These are phyloP conservation scores for Zaprionus lachaisei DNA, from an alignment of 1,140 invertebrate genomes.

Conservation along the genomic window DNA sequence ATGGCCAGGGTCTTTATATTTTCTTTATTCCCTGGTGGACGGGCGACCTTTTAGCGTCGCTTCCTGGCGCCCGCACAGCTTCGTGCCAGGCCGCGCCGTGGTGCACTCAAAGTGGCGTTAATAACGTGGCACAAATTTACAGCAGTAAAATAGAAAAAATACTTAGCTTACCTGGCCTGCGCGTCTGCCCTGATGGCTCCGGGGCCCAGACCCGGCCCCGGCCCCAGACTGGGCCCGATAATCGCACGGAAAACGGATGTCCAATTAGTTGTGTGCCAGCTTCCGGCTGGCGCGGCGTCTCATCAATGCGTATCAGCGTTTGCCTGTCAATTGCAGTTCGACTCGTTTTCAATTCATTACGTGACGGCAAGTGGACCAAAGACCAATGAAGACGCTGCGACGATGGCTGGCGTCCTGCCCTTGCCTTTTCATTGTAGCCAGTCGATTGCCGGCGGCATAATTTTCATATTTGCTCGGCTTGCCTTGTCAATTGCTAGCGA, in stretches of 20 bases:
- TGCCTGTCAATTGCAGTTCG: slow-evolving; percentile 60
- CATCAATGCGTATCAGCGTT: slow-evolving; percentile 53
- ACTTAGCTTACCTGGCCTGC: slow-evolving; percentile 45
- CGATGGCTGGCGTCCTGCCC: neutral
- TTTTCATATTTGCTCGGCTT: slow-evolving; percentile 62
- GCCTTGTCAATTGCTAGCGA: slow-evolving; percentile 58
- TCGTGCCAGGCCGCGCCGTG: slow-evolving; percentile 18
- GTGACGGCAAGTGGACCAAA: slow-evolving; percentile 31
- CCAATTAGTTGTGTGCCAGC: slow-evolving; percentile 80
- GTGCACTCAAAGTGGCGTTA: slow-evolving; percentile 74
- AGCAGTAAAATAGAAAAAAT: slow-evolving; percentile 49
- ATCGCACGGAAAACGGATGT: slow-evolving; percentile 79
- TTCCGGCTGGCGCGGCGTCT: slow-evolving; percentile 62
- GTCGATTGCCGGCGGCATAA: slow-evolving; percentile 63
- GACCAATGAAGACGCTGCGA: neutral
- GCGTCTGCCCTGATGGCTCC: neutral
- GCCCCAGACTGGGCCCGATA: slow-evolving; percentile 46
- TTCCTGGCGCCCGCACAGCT: slow-evolving; percentile 41
- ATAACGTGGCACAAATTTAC: slow-evolving; percentile 73
- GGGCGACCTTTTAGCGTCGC: slow-evolving; percentile 58
- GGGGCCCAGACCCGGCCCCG: neutral
- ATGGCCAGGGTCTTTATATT: slow-evolving; percentile 33
- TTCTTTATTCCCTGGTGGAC: slow-evolving; percentile 27
- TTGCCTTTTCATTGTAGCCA: slow-evolving; percentile 44
- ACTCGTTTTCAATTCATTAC: slow-evolving; percentile 58